A percentile compares a stretch with the other conserved stretches of the same genome.
These are phyloP conservation scores for Philopotamus ludificatus DNA, from an alignment of 1,140 invertebrate genomes.

Conservation along the genomic window DNA sequence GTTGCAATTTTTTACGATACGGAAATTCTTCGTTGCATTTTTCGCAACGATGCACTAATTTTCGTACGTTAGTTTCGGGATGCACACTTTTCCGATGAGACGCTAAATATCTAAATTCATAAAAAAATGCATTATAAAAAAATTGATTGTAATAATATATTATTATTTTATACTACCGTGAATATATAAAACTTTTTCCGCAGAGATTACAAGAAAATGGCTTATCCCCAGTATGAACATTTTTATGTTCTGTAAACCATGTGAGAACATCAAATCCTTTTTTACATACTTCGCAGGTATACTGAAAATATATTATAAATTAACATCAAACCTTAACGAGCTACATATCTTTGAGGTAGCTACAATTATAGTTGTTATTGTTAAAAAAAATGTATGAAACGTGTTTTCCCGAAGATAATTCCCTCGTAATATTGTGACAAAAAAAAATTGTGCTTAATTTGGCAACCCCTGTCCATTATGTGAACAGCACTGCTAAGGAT, in stretches of 20 bases:
- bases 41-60: constrained; percentile 49
- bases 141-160: background rate
- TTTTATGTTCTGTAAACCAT: constrained; percentile 54
- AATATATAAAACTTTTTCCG: constrained; percentile 50
- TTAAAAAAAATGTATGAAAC: background rate
- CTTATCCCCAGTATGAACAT: constrained; percentile 52
- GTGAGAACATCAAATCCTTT: constrained; percentile 49
- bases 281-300: constrained; percentile 49
- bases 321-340: background rate
- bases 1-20: constrained; percentile 57
- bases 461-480: too few species aligned
- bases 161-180: constrained; percentile 43
- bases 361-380: too few species aligned
- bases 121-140: background rate
- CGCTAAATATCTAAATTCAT: constrained; percentile 47
- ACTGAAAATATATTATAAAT: constrained; percentile 37
- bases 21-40: constrained; percentile 52
- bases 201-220: constrained; percentile 52
- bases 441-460: too few species aligned
- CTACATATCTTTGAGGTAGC: too few species aligned
- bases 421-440: too few species aligned
- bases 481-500: too few species aligned
- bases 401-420: background rate
- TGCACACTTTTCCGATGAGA: constrained; percentile 49
- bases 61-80: constrained; percentile 47